phyloP scores from a whole-genome alignment of 2,888 invertebrate species.

The Cryptocephalus primarius region DNA sequence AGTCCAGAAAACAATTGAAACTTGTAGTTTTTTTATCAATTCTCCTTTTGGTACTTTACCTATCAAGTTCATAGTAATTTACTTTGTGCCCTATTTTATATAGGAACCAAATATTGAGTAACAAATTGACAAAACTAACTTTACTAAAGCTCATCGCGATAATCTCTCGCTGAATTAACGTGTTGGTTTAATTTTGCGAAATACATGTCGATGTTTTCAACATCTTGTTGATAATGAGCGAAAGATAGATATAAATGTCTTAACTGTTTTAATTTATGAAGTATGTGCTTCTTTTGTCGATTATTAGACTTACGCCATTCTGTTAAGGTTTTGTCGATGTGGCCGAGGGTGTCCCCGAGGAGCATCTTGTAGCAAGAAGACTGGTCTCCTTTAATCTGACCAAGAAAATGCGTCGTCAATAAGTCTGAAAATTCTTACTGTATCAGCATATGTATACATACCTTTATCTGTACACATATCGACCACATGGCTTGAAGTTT shows the following conservation, averaged over 20 bases:
- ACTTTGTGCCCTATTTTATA: not conserved
- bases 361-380: slow-evolving; percentile 41
- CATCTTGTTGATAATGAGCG: slow-evolving; percentile 23
- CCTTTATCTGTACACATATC: slow-evolving; percentile 42
- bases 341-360: slow-evolving; percentile 40
- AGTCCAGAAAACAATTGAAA: no score
- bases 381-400: slow-evolving; percentile 22
- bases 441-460: slow-evolving; percentile 17
- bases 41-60: not conserved
- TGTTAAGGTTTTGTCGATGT: slow-evolving; percentile 43
- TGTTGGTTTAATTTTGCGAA: slow-evolving; percentile 14
- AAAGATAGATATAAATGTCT: slow-evolving; percentile 31
- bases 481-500: slow-evolving; percentile 45
- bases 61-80: not conserved
- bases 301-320: slow-evolving; percentile 39
- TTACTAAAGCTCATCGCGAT: no score
- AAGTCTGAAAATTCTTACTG: not conserved
- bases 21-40: no score
- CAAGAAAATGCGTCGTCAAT: not conserved
- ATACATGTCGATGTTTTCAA: slow-evolving; percentile 11
- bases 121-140: no score
- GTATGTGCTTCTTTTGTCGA: slow-evolving; percentile 20
- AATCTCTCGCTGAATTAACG: no score
- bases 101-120: no score
- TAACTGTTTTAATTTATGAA: slow-evolving; percentile 28